A percentile compares a stretch with the other conserved stretches of the same genome.
Conservation (phyloP, 2,797 vertebrate genomes). For the Danio jaintianensis region DNA sequence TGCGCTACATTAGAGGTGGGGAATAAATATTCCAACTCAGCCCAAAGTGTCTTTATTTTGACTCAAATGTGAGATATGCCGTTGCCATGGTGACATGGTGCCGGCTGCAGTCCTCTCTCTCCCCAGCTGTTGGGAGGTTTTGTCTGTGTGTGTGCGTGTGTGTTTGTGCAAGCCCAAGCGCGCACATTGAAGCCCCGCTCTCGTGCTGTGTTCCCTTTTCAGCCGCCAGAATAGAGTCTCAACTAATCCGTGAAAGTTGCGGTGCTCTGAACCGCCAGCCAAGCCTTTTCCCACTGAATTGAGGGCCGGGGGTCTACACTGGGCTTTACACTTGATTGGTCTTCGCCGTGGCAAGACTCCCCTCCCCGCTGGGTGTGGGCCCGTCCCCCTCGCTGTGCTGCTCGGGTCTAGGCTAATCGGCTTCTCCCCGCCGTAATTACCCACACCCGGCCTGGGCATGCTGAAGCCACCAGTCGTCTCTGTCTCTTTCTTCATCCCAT, state of each 20-base stretch:
- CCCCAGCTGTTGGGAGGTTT: constrained; percentile 97
- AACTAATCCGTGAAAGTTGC: constrained; percentile 99
- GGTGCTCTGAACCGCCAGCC: constrained; percentile 95
- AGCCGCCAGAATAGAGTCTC: constrained; percentile 95
- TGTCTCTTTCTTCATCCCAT: constrained; percentile 66
- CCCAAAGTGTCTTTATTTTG: constrained; percentile 92
- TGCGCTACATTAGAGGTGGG: constrained; percentile 72
- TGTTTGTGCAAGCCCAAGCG: constrained; percentile 69
- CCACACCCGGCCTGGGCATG: constrained; percentile 74
- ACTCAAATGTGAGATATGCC: constrained; percentile 92
- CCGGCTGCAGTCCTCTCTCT: constrained; percentile 90
- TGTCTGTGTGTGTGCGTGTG: constrained; percentile 65
- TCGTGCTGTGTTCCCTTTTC: constrained; percentile 98
- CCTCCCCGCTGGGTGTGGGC: constrained; percentile 89
- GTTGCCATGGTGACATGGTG: constrained; percentile 96
- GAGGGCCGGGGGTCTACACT: constrained; percentile 92
- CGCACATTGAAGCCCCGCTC: constrained; percentile 94
- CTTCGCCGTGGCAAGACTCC: constrained; percentile 89
- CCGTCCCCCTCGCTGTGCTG: constrained; percentile 87
- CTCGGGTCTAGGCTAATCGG: constrained; percentile 89
- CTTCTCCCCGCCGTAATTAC: constrained; percentile 93
- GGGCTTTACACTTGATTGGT: constrained; percentile 98
- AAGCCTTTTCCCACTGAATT: constrained; percentile 97
- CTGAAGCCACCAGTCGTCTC: constrained; percentile 70
- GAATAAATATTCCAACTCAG: constrained; percentile 79